Conservation (phyloP, 1,140 invertebrate genomes). For the Varroa destructor region DNA sequence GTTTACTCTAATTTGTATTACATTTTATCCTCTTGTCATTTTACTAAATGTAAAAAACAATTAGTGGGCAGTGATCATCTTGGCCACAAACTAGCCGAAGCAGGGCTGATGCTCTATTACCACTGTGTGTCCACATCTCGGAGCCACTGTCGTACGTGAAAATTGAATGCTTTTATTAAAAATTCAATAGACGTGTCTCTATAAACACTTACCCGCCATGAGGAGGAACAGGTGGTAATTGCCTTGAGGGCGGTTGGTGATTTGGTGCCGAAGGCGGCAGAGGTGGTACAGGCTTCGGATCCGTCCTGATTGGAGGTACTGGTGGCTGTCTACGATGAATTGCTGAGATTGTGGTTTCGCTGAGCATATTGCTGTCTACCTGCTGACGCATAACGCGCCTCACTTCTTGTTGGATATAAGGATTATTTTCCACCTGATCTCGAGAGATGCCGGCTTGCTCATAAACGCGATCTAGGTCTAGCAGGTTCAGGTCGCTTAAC, state of each 20-base stretch:
- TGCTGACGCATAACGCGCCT: background rate
- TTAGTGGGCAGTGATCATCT: no score
- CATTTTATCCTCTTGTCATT: no score
- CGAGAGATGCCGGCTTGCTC: conserved; percentile 15
- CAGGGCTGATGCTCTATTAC: no score
- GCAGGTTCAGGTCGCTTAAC: no score
- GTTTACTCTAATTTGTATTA: no score
- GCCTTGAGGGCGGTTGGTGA: background rate
- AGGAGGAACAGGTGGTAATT: conserved; percentile 7
- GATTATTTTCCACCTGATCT: conserved; percentile 9
- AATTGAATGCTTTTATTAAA: no score
- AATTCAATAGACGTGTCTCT: no score
- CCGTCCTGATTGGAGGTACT: background rate
- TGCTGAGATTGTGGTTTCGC: background rate
- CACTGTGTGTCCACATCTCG: no score
- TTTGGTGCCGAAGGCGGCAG: background rate
- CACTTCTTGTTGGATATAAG: background rate
- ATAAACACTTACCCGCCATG: conserved; percentile 5
- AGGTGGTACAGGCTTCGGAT: conserved; percentile 1
- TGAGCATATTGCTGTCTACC: conserved; percentile 7
- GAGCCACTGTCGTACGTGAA: no score
- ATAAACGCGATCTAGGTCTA: background rate
- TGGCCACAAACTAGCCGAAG: no score
- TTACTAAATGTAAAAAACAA: no score
- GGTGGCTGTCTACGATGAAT: background rate